Evolutionary conservation across 30 jellyfish, hydroid and myxozoan species (phyloP), one percentile per base, ranked within the genome.

Genomic region (Aurelia aurita): DNA sequence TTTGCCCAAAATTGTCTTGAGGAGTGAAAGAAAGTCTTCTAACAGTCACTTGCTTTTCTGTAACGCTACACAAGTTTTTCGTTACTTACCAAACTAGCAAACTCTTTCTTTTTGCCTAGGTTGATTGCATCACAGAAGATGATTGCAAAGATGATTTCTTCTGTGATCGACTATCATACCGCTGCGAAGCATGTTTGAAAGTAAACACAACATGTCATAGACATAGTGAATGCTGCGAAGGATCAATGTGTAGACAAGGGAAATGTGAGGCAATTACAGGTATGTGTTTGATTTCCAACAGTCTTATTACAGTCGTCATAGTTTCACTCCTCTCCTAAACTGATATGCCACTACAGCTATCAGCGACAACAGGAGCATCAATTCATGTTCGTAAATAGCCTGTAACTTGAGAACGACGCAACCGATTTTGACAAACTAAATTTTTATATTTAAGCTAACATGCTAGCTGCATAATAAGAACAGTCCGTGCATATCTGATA

Each of bases 201-300:
- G 53, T 32, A 10, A 80, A 80, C 58, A 39, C 53, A 12, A 80
- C 90, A 39, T 80, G 90, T 64, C 80, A 67, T 20, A 34, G 45
- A 53, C 90, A 80, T 51, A 39, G 44, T 3, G 71, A 80, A 34
- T 80, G 90, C 80, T 80, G 90, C 74, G 26, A 65, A 32, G 90
- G 90, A 44, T 35, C 69, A 4, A 31, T 80, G 73, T 80, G 90
- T 54, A 80, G 90, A 44, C 72, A 80, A n/a, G 82, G 90, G 49
- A 63, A 63, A 57, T 80, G 90, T 55, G 90, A 62, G 11, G 63
- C 20, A 44, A 80, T 80, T 20, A 65, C 82, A 9, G 90, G 90
- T 80, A 65, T 14, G 77, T 6, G 21, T 68, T 13, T 29, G 18
- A 34, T 22, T 25, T 35, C 15, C n/a, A 15, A 18, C n/a, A 0